These are phyloP conservation scores for Galago senegalensis DNA, from an alignment of 2,797 vertebrate genomes.

Conservation along the genomic window DNA sequence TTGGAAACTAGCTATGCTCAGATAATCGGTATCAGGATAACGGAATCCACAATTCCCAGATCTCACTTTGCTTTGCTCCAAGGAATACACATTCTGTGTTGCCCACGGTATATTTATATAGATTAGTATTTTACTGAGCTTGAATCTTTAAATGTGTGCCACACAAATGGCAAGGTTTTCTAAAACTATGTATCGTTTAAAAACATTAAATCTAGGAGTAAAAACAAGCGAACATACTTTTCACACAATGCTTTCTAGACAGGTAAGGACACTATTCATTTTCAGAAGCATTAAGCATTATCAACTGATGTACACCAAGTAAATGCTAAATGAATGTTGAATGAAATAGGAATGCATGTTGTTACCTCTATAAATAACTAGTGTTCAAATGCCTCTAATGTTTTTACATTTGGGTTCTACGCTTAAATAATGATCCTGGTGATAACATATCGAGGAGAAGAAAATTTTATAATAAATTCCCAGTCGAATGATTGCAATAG, in stretches of 20 bases:
- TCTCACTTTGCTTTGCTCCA: conserved; percentile 56
- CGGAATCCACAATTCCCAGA: conserved; percentile 59
- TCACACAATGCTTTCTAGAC: neutral
- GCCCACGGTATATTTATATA: conserved; percentile 57
- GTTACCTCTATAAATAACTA: conserved; percentile 22
- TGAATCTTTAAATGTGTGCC: conserved; percentile 64
- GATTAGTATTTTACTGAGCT: conserved; percentile 75
- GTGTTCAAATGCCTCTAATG: neutral
- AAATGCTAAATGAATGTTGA: neutral
- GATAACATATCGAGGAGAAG: conserved; percentile 35
- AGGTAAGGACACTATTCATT: conserved; percentile 38
- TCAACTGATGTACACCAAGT: neutral
- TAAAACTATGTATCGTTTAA: conserved; percentile 57
- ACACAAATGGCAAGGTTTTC: conserved; percentile 33
- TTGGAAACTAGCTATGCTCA: neutral
- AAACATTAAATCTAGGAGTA: conserved; percentile 52
- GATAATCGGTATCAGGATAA: conserved; percentile 43
- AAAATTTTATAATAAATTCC: conserved; percentile 53
- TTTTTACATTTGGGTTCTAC: neutral
- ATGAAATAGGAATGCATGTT: neutral
- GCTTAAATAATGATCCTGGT: conserved; percentile 10
- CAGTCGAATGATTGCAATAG: conserved; percentile 58
- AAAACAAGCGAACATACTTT: conserved; percentile 45
- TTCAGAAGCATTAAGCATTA: conserved; percentile 39
- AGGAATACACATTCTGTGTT: conserved; percentile 42